Evolutionary conservation across 2,888 invertebrate species (phyloP).

Genomic region (Sphaerophoria taeniata): DNA sequence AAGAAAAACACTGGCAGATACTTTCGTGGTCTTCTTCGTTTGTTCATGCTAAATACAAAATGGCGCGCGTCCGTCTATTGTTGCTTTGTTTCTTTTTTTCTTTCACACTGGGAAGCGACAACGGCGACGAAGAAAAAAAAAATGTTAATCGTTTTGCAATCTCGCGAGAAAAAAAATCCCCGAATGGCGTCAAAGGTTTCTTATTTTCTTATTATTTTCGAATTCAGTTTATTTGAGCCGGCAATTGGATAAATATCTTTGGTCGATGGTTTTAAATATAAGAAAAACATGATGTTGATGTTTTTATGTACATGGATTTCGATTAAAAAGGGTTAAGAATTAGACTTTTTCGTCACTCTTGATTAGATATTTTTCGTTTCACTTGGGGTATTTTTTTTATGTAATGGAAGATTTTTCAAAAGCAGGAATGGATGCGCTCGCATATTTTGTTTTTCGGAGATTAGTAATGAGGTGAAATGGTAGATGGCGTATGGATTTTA

Average conservation of each 20-base stretch:
- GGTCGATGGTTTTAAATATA: constrained; percentile 6
- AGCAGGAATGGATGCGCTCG: constrained; percentile 41
- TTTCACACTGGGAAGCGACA: constrained; percentile 21
- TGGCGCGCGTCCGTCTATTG: constrained; percentile 73
- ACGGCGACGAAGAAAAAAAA: neutral
- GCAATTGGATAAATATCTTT: constrained; percentile 10
- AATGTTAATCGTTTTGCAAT: constrained; percentile 31
- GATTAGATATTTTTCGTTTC: constrained; percentile 61
- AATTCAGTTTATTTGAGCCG: constrained; percentile 10
- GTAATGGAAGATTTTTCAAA: constrained; percentile 75
- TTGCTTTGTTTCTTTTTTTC: constrained; percentile 65
- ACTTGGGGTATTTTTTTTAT: constrained; percentile 70
- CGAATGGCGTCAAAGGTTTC: constrained; percentile 59
- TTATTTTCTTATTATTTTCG: constrained; percentile 18
- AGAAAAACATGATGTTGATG: constrained; percentile 29
- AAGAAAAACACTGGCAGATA: constrained; percentile 56
- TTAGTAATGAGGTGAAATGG: neutral
- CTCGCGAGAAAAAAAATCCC: constrained; percentile 19
- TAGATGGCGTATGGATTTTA: constrained; percentile 11
- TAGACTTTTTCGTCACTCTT: constrained; percentile 38
- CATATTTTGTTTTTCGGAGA: constrained; percentile 4
- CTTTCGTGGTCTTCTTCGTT: constrained; percentile 35
- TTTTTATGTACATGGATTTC: constrained; percentile 31
- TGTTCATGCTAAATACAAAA: constrained; percentile 69
- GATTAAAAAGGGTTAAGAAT: constrained; percentile 65